phyloP scores from a whole-genome alignment of 2,888 invertebrate genomes.

The Eurytoma adleriae region DNA sequence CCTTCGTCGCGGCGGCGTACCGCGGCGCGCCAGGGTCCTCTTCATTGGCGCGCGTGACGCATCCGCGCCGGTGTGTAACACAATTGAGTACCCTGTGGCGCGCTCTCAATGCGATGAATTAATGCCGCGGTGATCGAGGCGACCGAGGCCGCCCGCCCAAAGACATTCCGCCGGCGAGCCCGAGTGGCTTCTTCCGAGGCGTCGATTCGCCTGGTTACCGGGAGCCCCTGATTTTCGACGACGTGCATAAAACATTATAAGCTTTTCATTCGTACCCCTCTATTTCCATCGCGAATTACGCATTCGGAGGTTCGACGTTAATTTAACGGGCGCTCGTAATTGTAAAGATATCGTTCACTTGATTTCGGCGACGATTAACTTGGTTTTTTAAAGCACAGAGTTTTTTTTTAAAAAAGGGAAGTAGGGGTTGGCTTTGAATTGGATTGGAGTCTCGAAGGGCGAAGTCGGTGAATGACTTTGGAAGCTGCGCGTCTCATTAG shows the following conservation, averaged over 20 bases:
- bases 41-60: conserved; percentile 47
- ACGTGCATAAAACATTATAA: no score
- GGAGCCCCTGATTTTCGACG: no score
- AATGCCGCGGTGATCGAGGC: conserved; percentile 40
- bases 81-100: conserved; percentile 44
- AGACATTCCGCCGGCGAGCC: background rate
- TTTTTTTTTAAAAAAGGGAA: background rate
- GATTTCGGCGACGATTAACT: no score
- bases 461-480: conserved; percentile 23
- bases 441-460: no score
- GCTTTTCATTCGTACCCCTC: no score
- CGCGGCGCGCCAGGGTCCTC: conserved; percentile 35
- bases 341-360: no score
- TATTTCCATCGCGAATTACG: background rate
- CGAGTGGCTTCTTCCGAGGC: conserved; percentile 22
- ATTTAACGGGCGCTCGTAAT: no score
- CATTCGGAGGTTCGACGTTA: no score
- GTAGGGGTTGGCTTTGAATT: no score
- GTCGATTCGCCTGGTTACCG: background rate
- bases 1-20: conserved; percentile 26
- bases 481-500: conserved; percentile 31
- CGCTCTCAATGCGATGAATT: conserved; percentile 47
- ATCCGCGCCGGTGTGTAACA: conserved; percentile 16
- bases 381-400: no score
- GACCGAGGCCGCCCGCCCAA: background rate